Evolutionary conservation across 2,888 invertebrate species (phyloP).

Genomic region (Bimastos eiseni): DNA sequence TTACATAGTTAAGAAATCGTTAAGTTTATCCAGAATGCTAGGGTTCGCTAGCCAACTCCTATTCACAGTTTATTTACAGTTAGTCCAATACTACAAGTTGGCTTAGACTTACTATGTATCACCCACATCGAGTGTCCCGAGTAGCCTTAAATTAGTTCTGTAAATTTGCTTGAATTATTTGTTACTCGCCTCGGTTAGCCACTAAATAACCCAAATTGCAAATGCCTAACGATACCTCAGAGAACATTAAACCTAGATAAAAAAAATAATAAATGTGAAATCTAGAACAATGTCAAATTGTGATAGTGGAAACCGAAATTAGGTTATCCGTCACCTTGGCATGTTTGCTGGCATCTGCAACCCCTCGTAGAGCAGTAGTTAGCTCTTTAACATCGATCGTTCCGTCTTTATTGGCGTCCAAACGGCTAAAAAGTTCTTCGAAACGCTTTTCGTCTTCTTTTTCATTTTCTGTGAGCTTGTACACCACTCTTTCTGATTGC

Average conservation of each 20-base stretch:
- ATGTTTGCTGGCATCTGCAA: constrained; percentile 23
- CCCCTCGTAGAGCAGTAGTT: constrained; percentile 35
- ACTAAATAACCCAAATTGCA: no score
- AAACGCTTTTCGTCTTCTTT: constrained; percentile 31
- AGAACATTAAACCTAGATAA: not conserved
- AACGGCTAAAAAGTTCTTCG: constrained; percentile 35
- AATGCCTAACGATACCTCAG: not conserved
- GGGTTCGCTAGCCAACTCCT: no score
- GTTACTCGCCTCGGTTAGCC: no score
- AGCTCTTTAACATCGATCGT: constrained; percentile 41
- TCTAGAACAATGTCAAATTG: not conserved
- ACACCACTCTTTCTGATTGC: not conserved
- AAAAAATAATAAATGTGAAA: no score
- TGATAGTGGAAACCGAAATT: not conserved
- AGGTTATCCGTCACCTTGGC: constrained; percentile 28
- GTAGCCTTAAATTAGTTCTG: no score
- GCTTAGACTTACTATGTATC: no score
- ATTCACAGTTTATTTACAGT: no score
- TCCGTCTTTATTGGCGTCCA: constrained; percentile 45
- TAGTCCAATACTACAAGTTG: no score
- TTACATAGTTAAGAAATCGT: no score
- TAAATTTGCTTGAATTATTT: no score
- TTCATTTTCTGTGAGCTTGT: not conserved
- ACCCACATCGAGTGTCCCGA: no score
- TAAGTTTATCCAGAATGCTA: no score